Percentiles rank a stretch among this genome's conserved stretches.
Evolutionary conservation across 2,888 invertebrate species (phyloP).

Genomic region (Nycteola revayana): DNA sequence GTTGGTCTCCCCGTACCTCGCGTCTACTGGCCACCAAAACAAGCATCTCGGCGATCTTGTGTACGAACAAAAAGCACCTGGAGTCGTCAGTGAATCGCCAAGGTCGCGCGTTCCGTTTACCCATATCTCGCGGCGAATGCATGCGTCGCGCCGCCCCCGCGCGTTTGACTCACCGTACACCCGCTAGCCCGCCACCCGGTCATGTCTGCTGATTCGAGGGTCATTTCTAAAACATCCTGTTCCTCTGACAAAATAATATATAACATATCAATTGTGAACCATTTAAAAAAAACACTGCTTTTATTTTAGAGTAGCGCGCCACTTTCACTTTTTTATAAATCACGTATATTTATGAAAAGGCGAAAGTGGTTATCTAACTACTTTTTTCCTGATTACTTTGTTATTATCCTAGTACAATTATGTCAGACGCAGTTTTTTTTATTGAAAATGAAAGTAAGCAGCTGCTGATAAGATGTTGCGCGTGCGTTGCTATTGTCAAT

Average conservation of each 20-base stretch:
- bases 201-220: slow-evolving; percentile 39
- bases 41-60: slow-evolving; percentile 59
- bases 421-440: no score
- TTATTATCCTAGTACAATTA: no score
- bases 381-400: no score
- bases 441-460: slow-evolving; percentile 54
- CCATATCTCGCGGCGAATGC: slow-evolving; percentile 79
- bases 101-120: slow-evolving; percentile 80
- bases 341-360: no score
- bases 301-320: no score
- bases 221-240: slow-evolving; percentile 62
- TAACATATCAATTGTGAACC: no score
- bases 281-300: no score
- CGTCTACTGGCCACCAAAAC: slow-evolving; percentile 43
- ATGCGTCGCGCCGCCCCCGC: slow-evolving; percentile 65
- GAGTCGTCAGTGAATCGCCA: slow-evolving; percentile 76
- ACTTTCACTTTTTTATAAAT: no score
- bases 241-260: no score
- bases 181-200: slow-evolving; percentile 39
- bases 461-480: slow-evolving; percentile 47
- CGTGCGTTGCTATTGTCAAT: slow-evolving; percentile 68
- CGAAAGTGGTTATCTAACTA: no score
- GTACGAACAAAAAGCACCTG: slow-evolving; percentile 80
- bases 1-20: slow-evolving; percentile 50
- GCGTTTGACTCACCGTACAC: slow-evolving; percentile 59